Percentiles rank a stretch among this genome's conserved stretches.
Conservation (phyloP, 2,888 invertebrate genomes). For the Xestia xanthographa region DNA sequence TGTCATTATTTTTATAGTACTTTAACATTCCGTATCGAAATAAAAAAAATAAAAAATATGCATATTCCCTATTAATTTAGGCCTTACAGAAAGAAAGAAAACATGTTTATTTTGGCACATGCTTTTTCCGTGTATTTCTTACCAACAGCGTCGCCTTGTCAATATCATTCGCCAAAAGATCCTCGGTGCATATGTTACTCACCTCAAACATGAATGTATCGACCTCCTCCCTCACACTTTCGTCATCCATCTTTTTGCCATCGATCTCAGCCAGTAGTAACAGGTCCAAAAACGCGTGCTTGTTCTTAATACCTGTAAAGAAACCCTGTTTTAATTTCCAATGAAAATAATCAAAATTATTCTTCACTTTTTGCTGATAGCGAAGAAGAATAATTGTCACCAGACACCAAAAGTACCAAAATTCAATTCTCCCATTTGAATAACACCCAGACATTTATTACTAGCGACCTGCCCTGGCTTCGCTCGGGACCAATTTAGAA, state of each 20-base stretch:
- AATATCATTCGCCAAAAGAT: neutral
- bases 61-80: too few species aligned
- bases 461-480: too few species aligned
- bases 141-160: neutral
- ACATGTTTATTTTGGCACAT: too few species aligned
- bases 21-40: too few species aligned
- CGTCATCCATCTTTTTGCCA: slow-evolving; percentile 90
- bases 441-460: neutral
- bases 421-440: neutral
- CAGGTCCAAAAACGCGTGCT: slow-evolving; percentile 93
- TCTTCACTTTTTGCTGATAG: too few species aligned
- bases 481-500: too few species aligned
- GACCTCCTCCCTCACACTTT: slow-evolving; percentile 92
- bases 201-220: slow-evolving; percentile 94
- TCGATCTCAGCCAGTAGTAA: slow-evolving; percentile 91
- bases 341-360: neutral
- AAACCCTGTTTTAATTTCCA: neutral
- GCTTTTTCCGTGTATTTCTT: neutral
- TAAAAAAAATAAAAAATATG: too few species aligned
- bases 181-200: slow-evolving; percentile 52
- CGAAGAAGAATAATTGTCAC: neutral
- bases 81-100: too few species aligned
- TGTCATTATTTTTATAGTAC: too few species aligned
- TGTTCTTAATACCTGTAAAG: slow-evolving; percentile 89
- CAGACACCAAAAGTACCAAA: neutral